A percentile compares a stretch with the other conserved stretches of the same genome.
These are phyloP conservation scores for Egretta garzetta DNA, from an alignment of 2,113 vertebrate species.

Conservation along the genomic window DNA sequence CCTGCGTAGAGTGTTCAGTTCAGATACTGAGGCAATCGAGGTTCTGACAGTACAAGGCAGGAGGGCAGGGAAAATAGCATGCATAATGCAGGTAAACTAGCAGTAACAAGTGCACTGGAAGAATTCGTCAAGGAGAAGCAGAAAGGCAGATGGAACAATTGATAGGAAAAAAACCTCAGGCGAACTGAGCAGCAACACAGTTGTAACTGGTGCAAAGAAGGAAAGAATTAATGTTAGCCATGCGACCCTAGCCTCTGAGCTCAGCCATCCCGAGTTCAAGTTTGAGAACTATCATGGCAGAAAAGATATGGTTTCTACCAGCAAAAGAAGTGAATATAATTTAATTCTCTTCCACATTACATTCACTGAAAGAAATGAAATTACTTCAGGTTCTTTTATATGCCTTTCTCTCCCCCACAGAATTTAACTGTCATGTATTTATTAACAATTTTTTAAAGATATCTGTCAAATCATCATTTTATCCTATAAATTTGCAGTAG, in stretches of 20 bases:
- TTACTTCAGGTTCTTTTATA: neutral
- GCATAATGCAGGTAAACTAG: neutral
- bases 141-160: neutral
- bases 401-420: neutral
- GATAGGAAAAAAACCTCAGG: neutral
- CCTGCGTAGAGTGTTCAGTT: neutral
- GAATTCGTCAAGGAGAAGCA: neutral
- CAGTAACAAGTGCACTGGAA: neutral
- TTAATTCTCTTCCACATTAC: neutral
- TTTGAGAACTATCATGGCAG: neutral
- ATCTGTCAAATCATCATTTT: neutral
- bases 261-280: neutral
- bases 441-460: neutral
- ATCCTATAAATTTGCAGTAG: accelerated
- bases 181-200: neutral
- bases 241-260: neutral
- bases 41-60: neutral
- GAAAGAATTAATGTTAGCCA: neutral
- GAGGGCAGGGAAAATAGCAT: neutral
- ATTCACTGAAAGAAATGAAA: neutral
- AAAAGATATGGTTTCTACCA: neutral
- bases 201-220: neutral
- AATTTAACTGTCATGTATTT: neutral
- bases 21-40: neutral
- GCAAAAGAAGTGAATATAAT: neutral